Evolutionary conservation across 2,797 vertebrate genomes (phyloP).

Genomic region (Rhabdophis nuchalis): DNA sequence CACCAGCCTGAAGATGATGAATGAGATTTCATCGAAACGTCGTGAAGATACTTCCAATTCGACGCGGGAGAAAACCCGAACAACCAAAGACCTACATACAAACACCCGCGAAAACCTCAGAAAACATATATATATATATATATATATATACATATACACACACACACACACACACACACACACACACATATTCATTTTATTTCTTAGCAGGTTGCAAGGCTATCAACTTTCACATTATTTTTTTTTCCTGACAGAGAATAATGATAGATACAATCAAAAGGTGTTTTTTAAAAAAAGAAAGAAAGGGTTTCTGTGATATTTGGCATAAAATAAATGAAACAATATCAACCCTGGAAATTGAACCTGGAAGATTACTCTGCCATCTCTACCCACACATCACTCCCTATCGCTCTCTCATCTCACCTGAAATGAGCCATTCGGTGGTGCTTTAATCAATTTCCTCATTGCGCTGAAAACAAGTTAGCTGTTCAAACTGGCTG

Average conservation of each 20-base stretch:
- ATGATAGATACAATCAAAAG: neutral
- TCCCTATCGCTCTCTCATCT: neutral
- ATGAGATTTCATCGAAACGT: no score
- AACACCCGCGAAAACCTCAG: no score
- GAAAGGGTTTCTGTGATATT: neutral
- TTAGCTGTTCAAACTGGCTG: neutral
- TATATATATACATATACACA: no score
- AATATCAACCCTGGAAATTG: neutral
- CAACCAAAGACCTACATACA: no score
- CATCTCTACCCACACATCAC: neutral
- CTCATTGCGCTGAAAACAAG: constrained; percentile 9
- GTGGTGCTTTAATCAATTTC: neutral
- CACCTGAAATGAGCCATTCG: neutral
- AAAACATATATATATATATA: no score
- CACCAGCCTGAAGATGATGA: no score
- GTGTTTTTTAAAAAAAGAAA: neutral
- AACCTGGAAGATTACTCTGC: neutral
- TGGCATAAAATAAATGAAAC: neutral
- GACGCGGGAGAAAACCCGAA: no score
- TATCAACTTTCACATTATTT: neutral
- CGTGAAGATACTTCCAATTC: no score
- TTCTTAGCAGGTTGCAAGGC: neutral
- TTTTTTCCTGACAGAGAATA: neutral
- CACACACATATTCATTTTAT: neutral
- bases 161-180: no score